phyloP scores from a whole-genome alignment of 2,888 invertebrate genomes.

The Orthonychiurus folsomi region DNA sequence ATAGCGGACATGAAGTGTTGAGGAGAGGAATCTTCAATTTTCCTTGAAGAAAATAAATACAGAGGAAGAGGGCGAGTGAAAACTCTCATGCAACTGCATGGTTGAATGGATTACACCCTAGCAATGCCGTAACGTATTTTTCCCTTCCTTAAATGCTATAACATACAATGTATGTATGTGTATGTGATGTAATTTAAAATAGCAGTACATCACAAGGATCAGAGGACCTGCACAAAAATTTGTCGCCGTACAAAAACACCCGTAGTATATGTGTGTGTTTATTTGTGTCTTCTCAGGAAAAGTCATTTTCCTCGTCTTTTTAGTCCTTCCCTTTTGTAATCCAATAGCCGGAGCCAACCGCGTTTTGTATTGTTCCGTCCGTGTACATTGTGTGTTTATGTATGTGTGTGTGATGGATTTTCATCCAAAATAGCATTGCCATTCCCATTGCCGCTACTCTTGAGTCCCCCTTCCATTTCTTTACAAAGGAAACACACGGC shows the following conservation, averaged over 20 bases:
- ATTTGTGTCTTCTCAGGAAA: neutral
- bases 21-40: no score
- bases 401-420: neutral
- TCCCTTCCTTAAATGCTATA: no score
- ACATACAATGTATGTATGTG: no score
- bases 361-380: neutral
- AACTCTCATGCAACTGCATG: no score
- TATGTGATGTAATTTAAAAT: neutral
- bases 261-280: neutral
- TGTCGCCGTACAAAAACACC: no score
- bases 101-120: neutral
- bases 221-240: no score
- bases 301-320: neutral
- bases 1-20: no score
- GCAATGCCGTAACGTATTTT: neutral
- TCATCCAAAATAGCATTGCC: neutral
- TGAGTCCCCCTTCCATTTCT: neutral
- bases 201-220: constrained; percentile 1
- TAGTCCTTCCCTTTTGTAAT: neutral
- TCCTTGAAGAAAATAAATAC: no score
- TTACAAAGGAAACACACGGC: neutral
- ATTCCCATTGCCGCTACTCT: neutral
- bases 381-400: neutral
- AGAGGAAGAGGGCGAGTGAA: no score
- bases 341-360: neutral